These are phyloP conservation scores for Xyrauchen texanus DNA, from an alignment of 2,113 vertebrate genomes.

Conservation along the genomic window DNA sequence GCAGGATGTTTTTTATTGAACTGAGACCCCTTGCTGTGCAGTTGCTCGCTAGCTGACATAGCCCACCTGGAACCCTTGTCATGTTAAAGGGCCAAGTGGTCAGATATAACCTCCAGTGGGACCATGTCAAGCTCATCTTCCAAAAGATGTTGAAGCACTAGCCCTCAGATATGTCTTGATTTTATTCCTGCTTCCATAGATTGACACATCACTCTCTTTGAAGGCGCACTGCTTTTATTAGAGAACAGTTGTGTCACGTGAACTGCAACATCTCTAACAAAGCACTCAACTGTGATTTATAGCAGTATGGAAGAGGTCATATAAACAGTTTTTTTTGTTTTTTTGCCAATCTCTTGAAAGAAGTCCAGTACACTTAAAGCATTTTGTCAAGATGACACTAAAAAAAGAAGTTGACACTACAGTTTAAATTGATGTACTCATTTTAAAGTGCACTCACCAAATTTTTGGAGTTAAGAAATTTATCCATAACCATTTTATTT, in stretches of 20 bases:
- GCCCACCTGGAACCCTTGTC: not conserved
- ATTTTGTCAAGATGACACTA: constrained; percentile 1
- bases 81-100: constrained; percentile 19
- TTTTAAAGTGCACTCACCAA: not conserved
- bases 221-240: constrained; percentile 31
- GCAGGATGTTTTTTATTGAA: constrained; percentile 22
- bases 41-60: constrained; percentile 24
- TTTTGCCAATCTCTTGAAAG: constrained; percentile 10
- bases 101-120: not conserved
- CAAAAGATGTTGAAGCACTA: not conserved
- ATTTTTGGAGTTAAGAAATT: not conserved
- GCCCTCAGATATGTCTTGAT: constrained; percentile 1
- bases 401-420: too few species aligned
- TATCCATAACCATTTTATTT: not conserved
- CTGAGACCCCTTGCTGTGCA: not conserved
- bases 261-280: not conserved
- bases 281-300: constrained; percentile 13
- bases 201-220: not conserved
- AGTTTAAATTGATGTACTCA: too few species aligned
- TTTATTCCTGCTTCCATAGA: not conserved
- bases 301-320: not conserved
- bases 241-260: constrained; percentile 41
- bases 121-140: constrained; percentile 13
- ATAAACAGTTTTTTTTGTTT: not conserved
- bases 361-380: not conserved